Conservation (phyloP, 64 coral and sea anemone species). For the Actinia tenebrosa region DNA sequence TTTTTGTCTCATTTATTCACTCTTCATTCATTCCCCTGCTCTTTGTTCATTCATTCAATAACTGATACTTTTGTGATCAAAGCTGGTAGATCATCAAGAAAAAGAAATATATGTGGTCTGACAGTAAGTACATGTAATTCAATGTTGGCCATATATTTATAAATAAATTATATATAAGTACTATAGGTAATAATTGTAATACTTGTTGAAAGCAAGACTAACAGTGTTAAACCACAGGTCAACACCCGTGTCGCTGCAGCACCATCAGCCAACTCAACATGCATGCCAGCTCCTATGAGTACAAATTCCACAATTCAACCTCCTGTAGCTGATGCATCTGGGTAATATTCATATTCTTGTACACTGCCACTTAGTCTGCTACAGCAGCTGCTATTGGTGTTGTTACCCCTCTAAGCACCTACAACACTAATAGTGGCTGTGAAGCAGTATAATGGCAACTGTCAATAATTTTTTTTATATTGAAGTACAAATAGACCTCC, state of each 20-base stretch:
- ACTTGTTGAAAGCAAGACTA: background rate
- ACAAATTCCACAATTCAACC: background rate
- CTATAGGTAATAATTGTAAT: too few species aligned
- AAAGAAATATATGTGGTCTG: slow-evolving; percentile 95
- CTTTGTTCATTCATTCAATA: too few species aligned
- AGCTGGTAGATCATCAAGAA: slow-evolving; percentile 92
- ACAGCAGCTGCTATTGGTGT: too few species aligned
- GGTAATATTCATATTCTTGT: background rate
- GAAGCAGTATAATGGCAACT: too few species aligned
- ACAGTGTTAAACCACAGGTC: slow-evolving; percentile 25
- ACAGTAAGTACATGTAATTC: slow-evolving; percentile 41
- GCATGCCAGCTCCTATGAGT: slow-evolving; percentile 15
- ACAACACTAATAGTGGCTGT: too few species aligned
- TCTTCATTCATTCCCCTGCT: too few species aligned
- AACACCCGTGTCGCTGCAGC: slow-evolving; percentile 55
- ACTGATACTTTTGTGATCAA: background rate
- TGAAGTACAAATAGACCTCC: too few species aligned
- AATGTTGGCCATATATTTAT: too few species aligned
- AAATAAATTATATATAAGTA: too few species aligned
- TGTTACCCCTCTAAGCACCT: too few species aligned
- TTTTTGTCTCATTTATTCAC: too few species aligned
- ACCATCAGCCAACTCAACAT: slow-evolving; percentile 16
- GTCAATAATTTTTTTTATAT: too few species aligned
- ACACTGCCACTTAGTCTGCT: background rate
- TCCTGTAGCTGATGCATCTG: background rate